These are phyloP conservation scores for Diarsia mendica DNA, from an alignment of 2,888 invertebrate genomes.

Conservation along the genomic window DNA sequence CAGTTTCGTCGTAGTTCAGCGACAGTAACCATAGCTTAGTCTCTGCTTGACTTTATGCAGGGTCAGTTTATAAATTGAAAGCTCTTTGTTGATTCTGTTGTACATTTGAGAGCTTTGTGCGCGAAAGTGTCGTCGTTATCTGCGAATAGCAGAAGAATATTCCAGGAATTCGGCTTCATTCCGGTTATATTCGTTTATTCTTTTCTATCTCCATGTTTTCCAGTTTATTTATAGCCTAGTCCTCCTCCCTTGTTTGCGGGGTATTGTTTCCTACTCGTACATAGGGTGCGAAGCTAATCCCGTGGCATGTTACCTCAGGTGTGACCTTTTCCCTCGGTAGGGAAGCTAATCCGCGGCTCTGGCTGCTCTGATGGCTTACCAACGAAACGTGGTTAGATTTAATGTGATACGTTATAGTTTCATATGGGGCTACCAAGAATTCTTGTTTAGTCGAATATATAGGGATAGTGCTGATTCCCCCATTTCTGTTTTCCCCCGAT, in stretches of 20 bases:
- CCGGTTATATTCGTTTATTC: slow-evolving; percentile 57
- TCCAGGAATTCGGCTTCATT: slow-evolving; percentile 62
- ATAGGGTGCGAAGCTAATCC: slow-evolving; percentile 27
- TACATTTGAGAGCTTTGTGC: no score
- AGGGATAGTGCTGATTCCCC: no score
- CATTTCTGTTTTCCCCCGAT: no score
- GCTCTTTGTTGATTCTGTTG: no score
- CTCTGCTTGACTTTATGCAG: no score
- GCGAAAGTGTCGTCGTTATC: no score
- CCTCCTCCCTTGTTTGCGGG: slow-evolving; percentile 40
- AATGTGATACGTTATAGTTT: slow-evolving; percentile 43
- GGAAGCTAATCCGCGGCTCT: slow-evolving; percentile 48
- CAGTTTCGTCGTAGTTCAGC: no score
- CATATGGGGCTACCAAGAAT: neutral
- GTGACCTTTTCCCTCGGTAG: slow-evolving; percentile 41
- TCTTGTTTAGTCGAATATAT: neutral
- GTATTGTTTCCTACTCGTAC: slow-evolving; percentile 34
- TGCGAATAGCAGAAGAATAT: slow-evolving; percentile 56
- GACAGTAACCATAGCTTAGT: no score
- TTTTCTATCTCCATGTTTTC: slow-evolving; percentile 44
- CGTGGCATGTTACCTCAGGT: slow-evolving; percentile 45
- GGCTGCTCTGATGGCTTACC: slow-evolving; percentile 31
- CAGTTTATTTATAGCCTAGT: slow-evolving; percentile 55
- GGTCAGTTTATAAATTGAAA: no score
- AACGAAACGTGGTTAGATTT: slow-evolving; percentile 44